phyloP scores from a whole-genome alignment of 2,888 invertebrate species.

The Lasius fuliginosus region DNA sequence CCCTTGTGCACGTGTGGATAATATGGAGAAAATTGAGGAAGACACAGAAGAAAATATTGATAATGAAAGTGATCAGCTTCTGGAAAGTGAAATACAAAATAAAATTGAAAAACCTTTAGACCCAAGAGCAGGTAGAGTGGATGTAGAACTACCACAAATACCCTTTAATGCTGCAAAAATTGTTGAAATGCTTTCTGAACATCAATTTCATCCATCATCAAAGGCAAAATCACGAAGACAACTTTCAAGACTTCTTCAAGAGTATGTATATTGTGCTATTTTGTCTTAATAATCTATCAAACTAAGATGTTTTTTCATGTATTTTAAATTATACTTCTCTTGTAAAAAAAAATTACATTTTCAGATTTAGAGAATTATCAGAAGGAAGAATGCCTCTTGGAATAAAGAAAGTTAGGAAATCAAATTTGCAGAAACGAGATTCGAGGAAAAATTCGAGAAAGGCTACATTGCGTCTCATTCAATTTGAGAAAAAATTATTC shows the following conservation, averaged over 20 bases:
- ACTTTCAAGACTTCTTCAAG: slow-evolving; percentile 87
- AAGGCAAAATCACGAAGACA: slow-evolving; percentile 88
- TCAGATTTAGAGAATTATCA: slow-evolving; percentile 89
- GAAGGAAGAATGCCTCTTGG: slow-evolving; percentile 90
- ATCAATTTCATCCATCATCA: slow-evolving; percentile 87
- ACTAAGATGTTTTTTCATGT: not conserved
- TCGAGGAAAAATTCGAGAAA: slow-evolving; percentile 78
- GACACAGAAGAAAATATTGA: slow-evolving; percentile 56
- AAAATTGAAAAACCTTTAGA: slow-evolving; percentile 87
- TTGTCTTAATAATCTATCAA: slow-evolving; percentile 52
- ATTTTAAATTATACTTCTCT: slow-evolving; percentile 76
- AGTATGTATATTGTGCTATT: slow-evolving; percentile 83
- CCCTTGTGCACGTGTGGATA: slow-evolving; percentile 90
- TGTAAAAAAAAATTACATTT: slow-evolving; percentile 45
- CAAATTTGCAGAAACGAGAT: slow-evolving; percentile 78
- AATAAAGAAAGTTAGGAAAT: slow-evolving; percentile 87
- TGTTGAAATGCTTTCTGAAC: slow-evolving; percentile 87
- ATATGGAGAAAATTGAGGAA: slow-evolving; percentile 88
- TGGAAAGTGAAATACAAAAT: slow-evolving; percentile 51
- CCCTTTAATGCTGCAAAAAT: slow-evolving; percentile 89
- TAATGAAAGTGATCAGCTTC: slow-evolving; percentile 81
- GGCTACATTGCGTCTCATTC: slow-evolving; percentile 85
- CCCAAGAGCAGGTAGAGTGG: slow-evolving; percentile 93
- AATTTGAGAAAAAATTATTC: slow-evolving; percentile 87
- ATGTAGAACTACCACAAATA: slow-evolving; percentile 91